Base-by-base conservation (phyloP, 2,113 vertebrate genomes). In the Rattus rattus region DNA sequence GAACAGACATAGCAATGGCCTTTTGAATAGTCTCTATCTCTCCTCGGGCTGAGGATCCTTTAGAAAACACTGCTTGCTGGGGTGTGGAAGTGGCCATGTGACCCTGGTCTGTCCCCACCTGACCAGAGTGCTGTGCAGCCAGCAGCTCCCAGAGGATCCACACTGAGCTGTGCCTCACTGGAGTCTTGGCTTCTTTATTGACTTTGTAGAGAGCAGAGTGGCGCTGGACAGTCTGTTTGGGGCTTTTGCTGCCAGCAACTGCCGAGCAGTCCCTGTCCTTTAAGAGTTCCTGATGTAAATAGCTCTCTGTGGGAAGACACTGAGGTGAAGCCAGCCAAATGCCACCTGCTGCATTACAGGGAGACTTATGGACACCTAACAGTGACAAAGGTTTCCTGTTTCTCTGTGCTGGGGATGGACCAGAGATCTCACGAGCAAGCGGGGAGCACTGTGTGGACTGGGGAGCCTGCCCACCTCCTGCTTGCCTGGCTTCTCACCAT, bases 181-280 rank as follows among this genome's bases (percentile, higher is more conserved):
- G 93, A 0, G 0, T 7, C 63, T 52, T 1, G 28, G 43, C 86
- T 90, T 28, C 96, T 63, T 93, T 95, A 79, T 73, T 97, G 96
- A 94, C 87, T 77, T 13, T 2, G 16, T 88, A n/a, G 96, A 96
- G 90, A 95, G 75, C 85, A 24, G 47, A 54, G 7, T 49, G 69
- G 96, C 94, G 49, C 52, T 67, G 56, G 89, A 93, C 76, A 77
- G 52, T 92, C 10, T 56, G 88, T 75, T 4, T 89, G 92, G 90
- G 92, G 1, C 17, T 96, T 96, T 94, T 83, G 43, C 92, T 96
- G 95, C 96, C 28, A 0, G 95, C 91, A 96, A 97, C 88, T 92
- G 90, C 91, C 89, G 69, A 73, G 72, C 77, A 91, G 70, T 87
- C 93, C 84, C 96, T 97, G 97, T 96, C 98, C 98, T 98, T 98